A percentile compares a stretch with the other conserved stretches of the same genome.
phyloP scores from a whole-genome alignment of 2,888 invertebrate genomes.

The Phrixothrix hirtus region DNA sequence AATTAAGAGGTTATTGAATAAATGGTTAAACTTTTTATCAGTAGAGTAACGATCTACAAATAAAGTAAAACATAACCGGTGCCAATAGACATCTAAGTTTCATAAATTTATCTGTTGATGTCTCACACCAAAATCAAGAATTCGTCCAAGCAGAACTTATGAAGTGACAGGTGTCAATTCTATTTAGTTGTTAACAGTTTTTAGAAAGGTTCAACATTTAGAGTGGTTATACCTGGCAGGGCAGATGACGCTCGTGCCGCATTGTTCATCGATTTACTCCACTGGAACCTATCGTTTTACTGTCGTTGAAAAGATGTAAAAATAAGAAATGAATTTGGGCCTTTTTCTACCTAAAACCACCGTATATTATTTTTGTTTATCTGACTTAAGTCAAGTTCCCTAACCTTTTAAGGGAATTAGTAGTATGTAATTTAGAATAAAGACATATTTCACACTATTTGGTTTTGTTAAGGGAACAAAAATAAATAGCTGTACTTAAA shows the following conservation, averaged over 20 bases:
- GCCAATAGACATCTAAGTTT: slow-evolving; percentile 18
- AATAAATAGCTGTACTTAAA: no score
- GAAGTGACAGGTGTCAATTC: slow-evolving; percentile 47
- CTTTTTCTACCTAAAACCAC: no score
- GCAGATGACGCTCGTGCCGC: slow-evolving; percentile 45
- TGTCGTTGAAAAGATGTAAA: slow-evolving; percentile 2
- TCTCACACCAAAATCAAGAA: slow-evolving; percentile 29
- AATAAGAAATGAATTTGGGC: not conserved
- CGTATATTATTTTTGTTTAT: no score
- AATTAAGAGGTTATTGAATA: no score
- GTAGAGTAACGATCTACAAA: no score
- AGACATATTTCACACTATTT: no score
- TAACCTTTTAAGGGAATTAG: no score
- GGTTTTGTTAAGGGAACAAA: no score
- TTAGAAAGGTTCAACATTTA: slow-evolving; percentile 33
- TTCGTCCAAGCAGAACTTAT: slow-evolving; percentile 37
- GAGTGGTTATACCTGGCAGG: slow-evolving; percentile 39
- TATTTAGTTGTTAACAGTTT: slow-evolving; percentile 37
- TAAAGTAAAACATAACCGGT: no score
- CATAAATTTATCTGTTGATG: slow-evolving; percentile 26
- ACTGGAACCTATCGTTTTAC: slow-evolving; percentile 4
- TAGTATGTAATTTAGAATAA: no score
- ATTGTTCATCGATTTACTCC: slow-evolving; percentile 36
- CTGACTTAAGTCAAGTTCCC: no score
- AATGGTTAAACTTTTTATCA: no score